Conservation (phyloP, 2,888 invertebrate species). For the Entomobrya multifasciata region DNA sequence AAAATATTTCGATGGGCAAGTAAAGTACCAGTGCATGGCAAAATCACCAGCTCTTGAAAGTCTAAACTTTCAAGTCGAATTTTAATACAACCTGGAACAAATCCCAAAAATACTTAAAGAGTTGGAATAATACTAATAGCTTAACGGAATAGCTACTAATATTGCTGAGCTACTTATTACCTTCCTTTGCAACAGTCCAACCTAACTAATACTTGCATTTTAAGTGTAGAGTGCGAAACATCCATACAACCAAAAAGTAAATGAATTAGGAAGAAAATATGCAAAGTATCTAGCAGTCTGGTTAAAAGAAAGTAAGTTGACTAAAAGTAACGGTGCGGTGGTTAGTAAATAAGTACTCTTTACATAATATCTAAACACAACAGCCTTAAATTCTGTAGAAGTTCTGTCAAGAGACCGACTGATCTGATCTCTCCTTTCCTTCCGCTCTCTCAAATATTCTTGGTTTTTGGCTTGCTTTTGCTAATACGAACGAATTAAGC, state of each 20-base stretch:
- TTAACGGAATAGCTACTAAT: slow-evolving; percentile 1
- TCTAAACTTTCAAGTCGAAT: not conserved
- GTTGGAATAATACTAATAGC: too few relatives aligned
- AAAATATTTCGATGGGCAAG: not conserved
- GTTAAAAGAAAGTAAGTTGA: too few relatives aligned
- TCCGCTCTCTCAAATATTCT: slow-evolving; percentile 10
- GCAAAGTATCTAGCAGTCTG: too few relatives aligned
- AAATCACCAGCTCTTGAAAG: too few relatives aligned
- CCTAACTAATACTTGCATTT: slow-evolving; percentile 31
- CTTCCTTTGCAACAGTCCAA: slow-evolving; percentile 13
- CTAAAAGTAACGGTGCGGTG: not conserved
- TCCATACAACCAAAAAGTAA: slow-evolving; percentile 44
- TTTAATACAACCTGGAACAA: slow-evolving; percentile 49
- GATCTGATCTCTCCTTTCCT: slow-evolving; percentile 26
- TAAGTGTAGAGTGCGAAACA: too few relatives aligned
- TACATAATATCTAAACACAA: not conserved
- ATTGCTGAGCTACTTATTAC: not conserved
- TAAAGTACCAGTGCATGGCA: not conserved
- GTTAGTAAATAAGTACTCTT: not conserved
- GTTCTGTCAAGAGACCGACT: slow-evolving; percentile 49
- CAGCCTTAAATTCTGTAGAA: slow-evolving; percentile 32
- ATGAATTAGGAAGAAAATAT: slow-evolving; percentile 40
- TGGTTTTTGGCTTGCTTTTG: slow-evolving; percentile 8
- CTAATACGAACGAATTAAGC: not conserved
- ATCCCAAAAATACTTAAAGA: slow-evolving; percentile 55